These are phyloP conservation scores for Pangasius macronema DNA, from an alignment of 2,797 vertebrate genomes.

Conservation along the genomic window DNA sequence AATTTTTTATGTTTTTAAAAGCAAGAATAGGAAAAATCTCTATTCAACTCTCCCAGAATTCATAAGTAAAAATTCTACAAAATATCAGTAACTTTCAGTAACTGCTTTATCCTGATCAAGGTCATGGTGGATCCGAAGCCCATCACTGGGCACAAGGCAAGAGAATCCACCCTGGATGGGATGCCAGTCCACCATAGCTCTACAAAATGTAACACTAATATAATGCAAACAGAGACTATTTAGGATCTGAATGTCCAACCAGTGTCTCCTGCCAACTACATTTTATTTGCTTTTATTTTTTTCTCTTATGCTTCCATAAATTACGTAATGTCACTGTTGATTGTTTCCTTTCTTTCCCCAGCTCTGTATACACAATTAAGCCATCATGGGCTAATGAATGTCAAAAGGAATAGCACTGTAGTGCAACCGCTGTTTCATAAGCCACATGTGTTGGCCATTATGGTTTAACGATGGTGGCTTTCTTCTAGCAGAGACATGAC, in stretches of 20 bases:
- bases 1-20: neutral
- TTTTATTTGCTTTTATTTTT: conserved; percentile 12
- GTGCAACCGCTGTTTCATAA: conserved; percentile 50
- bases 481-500: conserved; percentile 40
- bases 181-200: neutral
- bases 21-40: neutral
- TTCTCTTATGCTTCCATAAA: conserved; percentile 42
- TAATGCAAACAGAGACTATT: neutral
- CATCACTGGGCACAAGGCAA: neutral
- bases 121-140: neutral
- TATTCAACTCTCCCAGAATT: neutral
- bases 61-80: neutral
- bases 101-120: neutral
- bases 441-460: conserved; percentile 63
- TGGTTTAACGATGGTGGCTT: conserved; percentile 48
- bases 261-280: conserved; percentile 3
- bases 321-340: conserved; percentile 53
- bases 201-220: neutral
- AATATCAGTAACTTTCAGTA: neutral
- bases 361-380: conserved; percentile 61
- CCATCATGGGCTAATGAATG: conserved; percentile 62
- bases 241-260: neutral
- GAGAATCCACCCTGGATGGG: neutral
- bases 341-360: conserved; percentile 60
- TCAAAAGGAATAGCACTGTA: conserved; percentile 46